These are phyloP conservation scores for Micromussa lordhowensis DNA, from an alignment of 92 coral and sea anemone species.

Conservation along the genomic window DNA sequence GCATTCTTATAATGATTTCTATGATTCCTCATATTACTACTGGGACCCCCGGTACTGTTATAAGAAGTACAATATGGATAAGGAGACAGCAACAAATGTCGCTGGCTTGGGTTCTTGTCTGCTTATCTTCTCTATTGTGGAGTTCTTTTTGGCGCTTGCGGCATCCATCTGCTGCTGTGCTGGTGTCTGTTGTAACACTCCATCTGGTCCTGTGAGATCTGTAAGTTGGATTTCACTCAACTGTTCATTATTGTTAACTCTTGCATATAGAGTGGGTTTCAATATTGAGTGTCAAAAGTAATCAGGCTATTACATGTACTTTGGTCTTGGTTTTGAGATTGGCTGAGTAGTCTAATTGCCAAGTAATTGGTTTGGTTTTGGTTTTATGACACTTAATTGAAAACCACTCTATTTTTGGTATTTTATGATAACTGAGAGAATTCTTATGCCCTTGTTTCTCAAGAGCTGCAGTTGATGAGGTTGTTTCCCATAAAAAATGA, in stretches of 20 bases:
- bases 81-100: conserved; percentile 24
- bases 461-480: too few relatives aligned
- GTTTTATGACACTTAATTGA: too few relatives aligned
- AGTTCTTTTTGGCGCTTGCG: conserved; percentile 70
- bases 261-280: too few relatives aligned
- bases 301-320: too few relatives aligned
- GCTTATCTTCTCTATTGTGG: conserved; percentile 57
- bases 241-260: neutral
- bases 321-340: too few relatives aligned
- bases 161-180: conserved; percentile 77
- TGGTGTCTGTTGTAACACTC: conserved; percentile 57
- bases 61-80: neutral
- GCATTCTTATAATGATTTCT: neutral
- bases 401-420: too few relatives aligned
- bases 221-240: conserved; percentile 19
- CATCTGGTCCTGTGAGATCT: neutral
- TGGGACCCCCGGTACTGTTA: neutral
- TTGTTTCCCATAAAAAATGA: too few relatives aligned
- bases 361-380: too few relatives aligned
- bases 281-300: too few relatives aligned
- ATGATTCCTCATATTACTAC: neutral
- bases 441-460: too few relatives aligned
- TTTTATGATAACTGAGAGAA: too few relatives aligned
- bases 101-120: conserved; percentile 60
- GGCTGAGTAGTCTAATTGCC: too few relatives aligned